phyloP scores from a whole-genome alignment of 2,888 invertebrate genomes.

The Dynastes hyllus region DNA sequence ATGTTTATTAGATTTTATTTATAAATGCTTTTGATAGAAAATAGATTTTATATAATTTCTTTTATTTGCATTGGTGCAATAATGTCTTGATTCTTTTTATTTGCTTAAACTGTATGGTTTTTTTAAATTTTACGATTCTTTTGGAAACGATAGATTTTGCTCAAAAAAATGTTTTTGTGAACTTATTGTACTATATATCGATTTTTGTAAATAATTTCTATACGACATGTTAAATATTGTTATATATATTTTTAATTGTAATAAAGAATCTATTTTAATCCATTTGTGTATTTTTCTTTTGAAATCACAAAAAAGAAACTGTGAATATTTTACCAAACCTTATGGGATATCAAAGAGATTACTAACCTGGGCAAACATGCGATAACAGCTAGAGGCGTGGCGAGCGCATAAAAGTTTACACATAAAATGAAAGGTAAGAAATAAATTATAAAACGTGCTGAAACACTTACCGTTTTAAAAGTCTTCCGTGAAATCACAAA shows the following conservation, averaged over 20 bases:
- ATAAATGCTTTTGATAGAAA: conserved; percentile 12
- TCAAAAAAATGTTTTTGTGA: not conserved
- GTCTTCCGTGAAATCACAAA: too few species aligned
- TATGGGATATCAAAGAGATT: too few species aligned
- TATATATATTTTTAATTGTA: conserved; percentile 43
- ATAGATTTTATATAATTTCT: conserved; percentile 11
- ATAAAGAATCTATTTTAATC: conserved; percentile 42
- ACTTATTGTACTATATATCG: conserved; percentile 25
- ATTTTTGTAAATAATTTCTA: conserved; percentile 33
- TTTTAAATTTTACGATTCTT: not conserved
- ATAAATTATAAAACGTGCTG: too few species aligned
- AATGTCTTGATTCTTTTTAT: conserved; percentile 17
- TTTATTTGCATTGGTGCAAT: conserved; percentile 39
- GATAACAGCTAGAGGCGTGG: too few species aligned
- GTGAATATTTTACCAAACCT: too few species aligned
- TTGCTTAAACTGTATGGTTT: not conserved
- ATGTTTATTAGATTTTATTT: conserved; percentile 28
- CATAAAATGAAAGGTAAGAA: too few species aligned
- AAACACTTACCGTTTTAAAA: too few species aligned
- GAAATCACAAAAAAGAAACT: too few species aligned
- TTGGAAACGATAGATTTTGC: not conserved
- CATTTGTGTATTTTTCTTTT: not conserved
- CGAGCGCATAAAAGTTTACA: too few species aligned
- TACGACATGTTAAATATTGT: conserved; percentile 45
- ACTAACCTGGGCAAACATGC: too few species aligned